A percentile compares a stretch with the other conserved stretches of the same genome.
These are phyloP conservation scores for Ctenodactylus gundi DNA, from an alignment of 2,113 vertebrate species.

Conservation along the genomic window DNA sequence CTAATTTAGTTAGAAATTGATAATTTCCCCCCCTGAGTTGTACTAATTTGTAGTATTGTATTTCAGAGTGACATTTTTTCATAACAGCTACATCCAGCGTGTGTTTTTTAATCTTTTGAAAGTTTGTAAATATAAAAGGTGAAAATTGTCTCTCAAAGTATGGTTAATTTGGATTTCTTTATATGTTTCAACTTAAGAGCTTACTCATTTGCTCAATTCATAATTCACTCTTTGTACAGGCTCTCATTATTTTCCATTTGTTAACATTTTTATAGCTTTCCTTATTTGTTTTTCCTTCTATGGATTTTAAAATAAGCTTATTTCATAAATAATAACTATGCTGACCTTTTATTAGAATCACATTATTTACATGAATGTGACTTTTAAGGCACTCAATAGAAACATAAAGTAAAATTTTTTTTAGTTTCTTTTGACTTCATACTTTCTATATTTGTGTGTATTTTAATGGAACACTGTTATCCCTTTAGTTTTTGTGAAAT, in stretches of 20 bases:
- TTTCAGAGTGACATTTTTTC: neutral
- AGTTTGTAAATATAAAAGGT: neutral
- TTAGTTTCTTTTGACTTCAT: neutral
- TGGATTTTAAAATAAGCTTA: neutral
- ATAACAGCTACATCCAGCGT: neutral
- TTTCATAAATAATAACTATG: neutral
- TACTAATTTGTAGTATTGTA: neutral
- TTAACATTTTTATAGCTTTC: neutral
- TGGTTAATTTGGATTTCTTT: neutral
- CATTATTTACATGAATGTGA: neutral
- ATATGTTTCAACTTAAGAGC: neutral
- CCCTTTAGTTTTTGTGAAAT: neutral
- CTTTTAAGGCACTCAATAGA: slow-evolving; percentile 15
- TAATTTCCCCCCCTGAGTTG: neutral
- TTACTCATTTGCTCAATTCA: neutral
- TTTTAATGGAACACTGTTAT: neutral
- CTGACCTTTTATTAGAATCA: neutral
- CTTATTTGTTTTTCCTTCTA: neutral
- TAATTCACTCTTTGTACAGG: neutral
- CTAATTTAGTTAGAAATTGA: neutral
- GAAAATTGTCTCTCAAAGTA: neutral
- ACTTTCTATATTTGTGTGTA: neutral
- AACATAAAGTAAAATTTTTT: neutral
- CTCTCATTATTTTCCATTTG: neutral
- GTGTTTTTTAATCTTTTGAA: neutral